Base-by-base conservation (phyloP, 2,888 invertebrate genomes). In the Eulithis testata region DNA sequence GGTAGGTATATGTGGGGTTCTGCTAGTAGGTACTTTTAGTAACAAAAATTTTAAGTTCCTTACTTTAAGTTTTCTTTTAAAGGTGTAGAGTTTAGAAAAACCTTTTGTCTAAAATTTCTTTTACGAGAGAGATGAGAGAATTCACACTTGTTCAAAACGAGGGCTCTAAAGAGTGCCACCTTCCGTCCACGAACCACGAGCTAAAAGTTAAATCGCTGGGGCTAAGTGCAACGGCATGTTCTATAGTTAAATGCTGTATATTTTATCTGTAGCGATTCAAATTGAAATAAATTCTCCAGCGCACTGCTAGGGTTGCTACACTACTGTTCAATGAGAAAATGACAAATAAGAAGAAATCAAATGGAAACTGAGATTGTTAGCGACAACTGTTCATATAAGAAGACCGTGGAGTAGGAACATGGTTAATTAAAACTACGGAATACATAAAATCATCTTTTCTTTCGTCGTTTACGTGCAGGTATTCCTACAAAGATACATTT, bases 151-250 rank as follows among this genome's bases (percentile, higher is more conserved):
- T 47, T 54, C 60, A 50, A 66, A 67, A 57, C 44, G 31, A 59
- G 51, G 27, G 58, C 49, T 59, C 14, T 47, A 52, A 61, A 53
- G 50, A 60, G 60, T 40, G 43, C 56, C 52, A 52, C 63, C 58
- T 63, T 63, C 54, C 47, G 55, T 40, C 51, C 49, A 36, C 43
- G 52, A 63, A 55, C 51, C 49, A 43, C 43, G 52, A 63, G 58
- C 60, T 60, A 45, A 63, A 72, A 65, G 62, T 68, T 54, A 69
- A 70, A 69, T 71, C 59, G 62, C 63, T 52, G 54, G 12, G 31
- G 52, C 69, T 68, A 73, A 74, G 74, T 73, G 73, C 73, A 71
- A 51, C 70, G 65, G 66, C 56, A 60, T 71, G 70, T 74, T 63
- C 60, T 12, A 52, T 64, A 65, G 68, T 71, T 67, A 62, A 72